These are phyloP conservation scores for Rhingia rostrata DNA, from an alignment of 2,888 invertebrate species.

Conservation along the genomic window DNA sequence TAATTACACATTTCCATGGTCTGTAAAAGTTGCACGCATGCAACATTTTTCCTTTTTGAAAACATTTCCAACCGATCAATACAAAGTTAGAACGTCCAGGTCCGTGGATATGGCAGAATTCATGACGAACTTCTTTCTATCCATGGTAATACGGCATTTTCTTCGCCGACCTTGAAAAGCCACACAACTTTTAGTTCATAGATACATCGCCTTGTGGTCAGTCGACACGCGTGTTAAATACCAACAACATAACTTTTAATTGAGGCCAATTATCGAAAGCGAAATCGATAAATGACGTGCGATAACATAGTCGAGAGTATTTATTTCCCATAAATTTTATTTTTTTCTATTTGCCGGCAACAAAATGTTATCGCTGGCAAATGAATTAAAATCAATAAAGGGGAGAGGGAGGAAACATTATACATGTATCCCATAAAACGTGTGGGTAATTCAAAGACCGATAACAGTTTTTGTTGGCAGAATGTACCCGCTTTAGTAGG, in stretches of 20 bases:
- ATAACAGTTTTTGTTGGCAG: conserved; percentile 11
- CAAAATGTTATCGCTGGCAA: background rate
- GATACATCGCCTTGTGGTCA: conserved; percentile 21
- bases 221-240: conserved; percentile 51
- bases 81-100: background rate
- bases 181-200: conserved; percentile 3
- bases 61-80: background rate
- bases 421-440: background rate
- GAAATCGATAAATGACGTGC: conserved; percentile 56
- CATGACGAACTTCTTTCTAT: conserved; percentile 15
- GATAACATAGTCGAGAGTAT: conserved; percentile 27
- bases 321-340: conserved; percentile 8
- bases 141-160: conserved; percentile 60
- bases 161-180: conserved; percentile 59
- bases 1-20: conserved; percentile 18
- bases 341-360: background rate
- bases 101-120: background rate
- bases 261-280: conserved; percentile 62
- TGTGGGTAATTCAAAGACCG: background rate
- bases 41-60: background rate
- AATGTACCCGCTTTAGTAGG: conserved; percentile 27
- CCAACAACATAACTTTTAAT: conserved; percentile 53
- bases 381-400: background rate
- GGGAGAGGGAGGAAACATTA: background rate
- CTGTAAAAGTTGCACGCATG: conserved; percentile 13